phyloP scores from a whole-genome alignment of 2,113 vertebrate genomes.

The Rhinolophus sinicus region DNA sequence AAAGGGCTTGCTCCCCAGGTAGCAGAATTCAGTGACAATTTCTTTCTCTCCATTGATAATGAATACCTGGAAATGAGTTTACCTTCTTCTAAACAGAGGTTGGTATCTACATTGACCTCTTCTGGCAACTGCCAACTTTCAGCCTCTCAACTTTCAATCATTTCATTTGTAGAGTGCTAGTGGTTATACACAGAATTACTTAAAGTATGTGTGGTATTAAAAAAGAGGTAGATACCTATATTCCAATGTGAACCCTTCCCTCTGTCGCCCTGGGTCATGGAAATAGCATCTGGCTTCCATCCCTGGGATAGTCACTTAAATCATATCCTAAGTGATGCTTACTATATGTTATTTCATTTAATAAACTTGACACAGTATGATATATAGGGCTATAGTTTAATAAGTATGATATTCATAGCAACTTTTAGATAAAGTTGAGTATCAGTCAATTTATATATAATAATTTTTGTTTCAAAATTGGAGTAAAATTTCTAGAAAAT shows the following conservation, averaged over 20 bases:
- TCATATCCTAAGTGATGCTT: background rate
- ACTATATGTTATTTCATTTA: background rate
- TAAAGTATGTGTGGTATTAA: background rate
- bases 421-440: background rate
- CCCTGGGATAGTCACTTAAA: background rate
- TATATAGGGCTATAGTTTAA: background rate
- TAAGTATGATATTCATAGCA: background rate
- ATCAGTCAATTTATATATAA: background rate
- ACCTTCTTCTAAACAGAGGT: background rate
- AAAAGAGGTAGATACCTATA: background rate
- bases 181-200: background rate
- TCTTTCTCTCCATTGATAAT: background rate
- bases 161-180: background rate
- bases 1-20: background rate
- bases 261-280: too few relatives aligned
- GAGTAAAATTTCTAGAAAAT: slow-evolving; percentile 7
- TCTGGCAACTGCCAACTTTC: background rate
- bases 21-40: background rate
- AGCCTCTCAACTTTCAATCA: background rate
- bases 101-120: background rate
- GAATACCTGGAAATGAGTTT: background rate
- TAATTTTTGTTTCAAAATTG: slow-evolving; percentile 18
- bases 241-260: background rate
- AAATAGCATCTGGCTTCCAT: background rate
- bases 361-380: background rate